These are phyloP conservation scores for Syngnathus scovelli DNA, from an alignment of 2,113 vertebrate genomes.

Conservation along the genomic window DNA sequence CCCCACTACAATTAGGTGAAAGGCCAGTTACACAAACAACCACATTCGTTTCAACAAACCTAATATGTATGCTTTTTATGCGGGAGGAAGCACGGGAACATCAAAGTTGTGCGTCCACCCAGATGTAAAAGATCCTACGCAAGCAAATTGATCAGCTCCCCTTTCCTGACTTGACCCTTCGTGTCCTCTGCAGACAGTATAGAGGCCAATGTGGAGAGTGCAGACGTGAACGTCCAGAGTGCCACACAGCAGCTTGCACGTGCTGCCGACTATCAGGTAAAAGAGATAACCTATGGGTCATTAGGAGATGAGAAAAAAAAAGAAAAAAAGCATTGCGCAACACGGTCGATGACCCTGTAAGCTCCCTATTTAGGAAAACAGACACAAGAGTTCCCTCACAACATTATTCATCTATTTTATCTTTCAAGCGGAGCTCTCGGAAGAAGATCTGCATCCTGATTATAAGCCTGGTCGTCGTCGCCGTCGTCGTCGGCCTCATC, in stretches of 20 bases:
- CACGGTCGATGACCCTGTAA: background rate
- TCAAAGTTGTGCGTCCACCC: no score
- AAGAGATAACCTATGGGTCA: constrained; percentile 15
- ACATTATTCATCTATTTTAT: background rate
- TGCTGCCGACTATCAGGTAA: constrained; percentile 89
- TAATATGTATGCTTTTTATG: background rate
- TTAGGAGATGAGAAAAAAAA: background rate
- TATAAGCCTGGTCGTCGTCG: constrained; percentile 67
- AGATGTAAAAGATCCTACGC: background rate
- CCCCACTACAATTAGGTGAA: no score
- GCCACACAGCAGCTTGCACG: constrained; percentile 85
- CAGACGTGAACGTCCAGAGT: constrained; percentile 82
- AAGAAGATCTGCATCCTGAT: constrained; percentile 94
- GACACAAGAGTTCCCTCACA: background rate
- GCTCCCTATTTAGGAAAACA: background rate
- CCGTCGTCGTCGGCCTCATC: constrained; percentile 75
- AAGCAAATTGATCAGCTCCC: background rate
- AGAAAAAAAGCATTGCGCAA: background rate
- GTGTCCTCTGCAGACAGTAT: constrained; percentile 82
- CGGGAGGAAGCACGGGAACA: no score
- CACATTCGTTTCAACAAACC: background rate
- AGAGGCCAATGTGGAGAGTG: constrained; percentile 92
- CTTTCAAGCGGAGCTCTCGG: constrained; percentile 79
- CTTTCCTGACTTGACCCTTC: background rate
- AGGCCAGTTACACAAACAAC: background rate